These are phyloP conservation scores for Jacana jacana DNA, from an alignment of 2,113 vertebrate genomes.

Conservation along the genomic window DNA sequence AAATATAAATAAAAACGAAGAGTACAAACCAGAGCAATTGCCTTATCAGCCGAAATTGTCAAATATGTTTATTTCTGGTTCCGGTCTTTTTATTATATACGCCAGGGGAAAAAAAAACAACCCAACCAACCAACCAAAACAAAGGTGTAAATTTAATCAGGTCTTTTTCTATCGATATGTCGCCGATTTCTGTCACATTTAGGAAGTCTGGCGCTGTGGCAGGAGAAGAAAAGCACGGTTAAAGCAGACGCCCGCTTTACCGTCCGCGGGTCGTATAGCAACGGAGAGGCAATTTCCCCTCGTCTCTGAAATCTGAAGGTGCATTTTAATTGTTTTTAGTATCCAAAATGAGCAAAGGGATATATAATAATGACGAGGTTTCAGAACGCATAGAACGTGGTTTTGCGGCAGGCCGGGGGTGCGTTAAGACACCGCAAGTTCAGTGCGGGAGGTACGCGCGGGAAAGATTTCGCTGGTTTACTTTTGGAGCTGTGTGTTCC, in stretches of 20 bases:
- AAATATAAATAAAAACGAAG: not conserved
- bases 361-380: not conserved
- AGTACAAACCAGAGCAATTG: not conserved
- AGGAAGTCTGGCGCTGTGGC: not conserved
- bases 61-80: not conserved
- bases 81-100: not conserved
- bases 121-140: not conserved
- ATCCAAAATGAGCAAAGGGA: not conserved
- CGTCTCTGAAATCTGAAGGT: not conserved
- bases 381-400: not conserved
- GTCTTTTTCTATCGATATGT: not conserved
- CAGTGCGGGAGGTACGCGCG: rapidly evolving
- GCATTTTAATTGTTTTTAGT: not conserved
- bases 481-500: not conserved
- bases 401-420: rapidly evolving
- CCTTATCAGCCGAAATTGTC: not conserved
- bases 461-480: not conserved
- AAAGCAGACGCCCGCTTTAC: not conserved
- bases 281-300: not conserved
- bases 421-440: not conserved
- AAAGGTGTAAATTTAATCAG: not conserved
- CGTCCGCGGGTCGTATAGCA: rapidly evolving
- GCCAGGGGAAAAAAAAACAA: not conserved
- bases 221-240: not conserved
- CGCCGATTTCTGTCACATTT: not conserved